Evolutionary conservation across 2,888 invertebrate genomes (phyloP).

Genomic region (Drosophila subsilvestris): DNA sequence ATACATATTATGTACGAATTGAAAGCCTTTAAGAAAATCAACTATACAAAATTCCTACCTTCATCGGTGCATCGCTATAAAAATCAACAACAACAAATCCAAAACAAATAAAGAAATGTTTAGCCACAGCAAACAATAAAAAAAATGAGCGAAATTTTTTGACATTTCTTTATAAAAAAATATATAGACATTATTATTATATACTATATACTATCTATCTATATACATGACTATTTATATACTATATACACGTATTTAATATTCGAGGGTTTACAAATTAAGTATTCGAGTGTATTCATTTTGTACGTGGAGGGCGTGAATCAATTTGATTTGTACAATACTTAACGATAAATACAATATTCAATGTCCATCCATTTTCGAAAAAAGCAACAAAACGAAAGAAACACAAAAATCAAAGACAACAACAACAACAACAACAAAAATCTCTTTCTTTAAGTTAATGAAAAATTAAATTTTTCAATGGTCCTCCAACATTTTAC

Average conservation of each 20-base stretch:
- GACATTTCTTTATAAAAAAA: constrained; percentile 49
- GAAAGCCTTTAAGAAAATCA: constrained; percentile 48
- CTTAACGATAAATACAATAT: constrained; percentile 51
- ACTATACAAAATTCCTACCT: constrained; percentile 57
- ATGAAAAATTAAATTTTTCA: constrained; percentile 76
- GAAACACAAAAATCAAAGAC: constrained; percentile 9
- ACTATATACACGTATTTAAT: constrained; percentile 57
- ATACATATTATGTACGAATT: constrained; percentile 30
- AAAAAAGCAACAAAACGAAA: constrained; percentile 56
- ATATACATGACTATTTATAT: constrained; percentile 55
- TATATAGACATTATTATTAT: constrained; percentile 45
- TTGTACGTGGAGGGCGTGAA: constrained; percentile 52
- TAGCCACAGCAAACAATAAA: constrained; percentile 39
- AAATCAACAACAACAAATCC: constrained; percentile 20
- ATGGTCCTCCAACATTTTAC: constrained; percentile 57
- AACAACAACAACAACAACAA: constrained; percentile 25
- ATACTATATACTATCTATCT: constrained; percentile 38
- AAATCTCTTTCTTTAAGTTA: constrained; percentile 61
- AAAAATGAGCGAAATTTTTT: constrained; percentile 60
- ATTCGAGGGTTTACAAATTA: constrained; percentile 61
- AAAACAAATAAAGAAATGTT: constrained; percentile 3
- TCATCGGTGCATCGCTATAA: constrained; percentile 70
- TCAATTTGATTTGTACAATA: constrained; percentile 67
- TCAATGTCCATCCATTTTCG: constrained; percentile 76
- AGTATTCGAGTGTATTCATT: constrained; percentile 55